Evolutionary conservation across 2,888 invertebrate genomes (phyloP).

Genomic region (Gonocerus acuteangulatus): DNA sequence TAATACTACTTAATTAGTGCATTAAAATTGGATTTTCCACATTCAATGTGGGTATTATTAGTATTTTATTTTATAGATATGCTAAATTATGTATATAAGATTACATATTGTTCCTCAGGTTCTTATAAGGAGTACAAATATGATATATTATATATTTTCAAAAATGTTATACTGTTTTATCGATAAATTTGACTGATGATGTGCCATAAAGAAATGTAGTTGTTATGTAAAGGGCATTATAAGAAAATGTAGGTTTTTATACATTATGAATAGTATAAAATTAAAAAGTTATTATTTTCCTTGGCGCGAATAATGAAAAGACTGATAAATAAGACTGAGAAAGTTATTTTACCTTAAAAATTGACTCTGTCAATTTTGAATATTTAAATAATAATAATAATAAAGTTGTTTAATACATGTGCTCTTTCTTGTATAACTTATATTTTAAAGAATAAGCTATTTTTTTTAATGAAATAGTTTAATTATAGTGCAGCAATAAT

Average conservation of each 20-base stretch:
- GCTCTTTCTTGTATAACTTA: conserved; percentile 2
- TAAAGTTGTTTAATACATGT: conserved; percentile 1
- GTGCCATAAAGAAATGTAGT: conserved; percentile 19
- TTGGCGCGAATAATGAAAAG: conserved; percentile 7
- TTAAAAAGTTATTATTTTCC: conserved; percentile 2
- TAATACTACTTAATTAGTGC: conserved; percentile 9
- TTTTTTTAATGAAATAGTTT: background rate
- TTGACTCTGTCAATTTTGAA: conserved; percentile 1
- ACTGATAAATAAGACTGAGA: conserved; percentile 22
- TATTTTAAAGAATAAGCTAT: conserved; percentile 5
- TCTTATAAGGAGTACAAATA: conserved; percentile 12
- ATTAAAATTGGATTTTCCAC: background rate
- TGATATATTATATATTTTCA: conserved; percentile 7
- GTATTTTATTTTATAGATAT: background rate
- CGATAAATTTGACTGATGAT: conserved; percentile 9
- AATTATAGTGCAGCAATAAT: conserved; percentile 6
- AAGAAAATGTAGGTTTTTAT: background rate
- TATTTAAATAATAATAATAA: background rate
- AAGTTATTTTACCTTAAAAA: conserved; percentile 3
- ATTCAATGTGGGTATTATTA: conserved; percentile 18
- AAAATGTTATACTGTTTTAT: background rate
- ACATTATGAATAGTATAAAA: background rate
- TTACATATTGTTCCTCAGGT: conserved; percentile 9
- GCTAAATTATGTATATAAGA: background rate
- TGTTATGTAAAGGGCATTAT: conserved; percentile 13